Percentiles rank a stretch among this genome's conserved stretches.
Conservation (phyloP, 2,113 vertebrate species). For the Gymnarchus niloticus region DNA sequence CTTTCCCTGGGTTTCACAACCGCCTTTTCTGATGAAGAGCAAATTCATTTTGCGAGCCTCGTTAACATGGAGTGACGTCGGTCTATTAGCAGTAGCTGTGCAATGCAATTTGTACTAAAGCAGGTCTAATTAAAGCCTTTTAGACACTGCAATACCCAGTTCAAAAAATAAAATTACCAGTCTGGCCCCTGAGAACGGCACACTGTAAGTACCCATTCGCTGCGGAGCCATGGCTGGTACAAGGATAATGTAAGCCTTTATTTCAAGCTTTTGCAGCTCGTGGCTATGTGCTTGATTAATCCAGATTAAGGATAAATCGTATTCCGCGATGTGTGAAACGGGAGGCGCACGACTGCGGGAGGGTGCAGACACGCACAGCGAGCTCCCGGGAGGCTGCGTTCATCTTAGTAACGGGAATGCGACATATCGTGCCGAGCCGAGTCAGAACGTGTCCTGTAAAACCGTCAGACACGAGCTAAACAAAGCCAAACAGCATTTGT, state of each 20-base stretch:
- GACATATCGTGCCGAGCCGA: background rate
- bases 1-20: background rate
- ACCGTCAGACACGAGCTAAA: background rate
- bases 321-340: background rate
- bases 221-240: background rate
- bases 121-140: background rate
- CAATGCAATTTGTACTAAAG: background rate
- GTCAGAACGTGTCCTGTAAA: background rate
- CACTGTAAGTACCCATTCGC: background rate
- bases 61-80: background rate
- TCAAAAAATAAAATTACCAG: background rate
- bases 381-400: background rate
- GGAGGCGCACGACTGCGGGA: background rate
- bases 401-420: background rate
- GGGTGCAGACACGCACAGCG: background rate
- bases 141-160: background rate
- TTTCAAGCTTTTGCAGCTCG: background rate
- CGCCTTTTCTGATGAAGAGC: background rate
- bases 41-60: background rate
- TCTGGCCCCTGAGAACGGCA: background rate
- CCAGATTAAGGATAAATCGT: slow-evolving; percentile 18
- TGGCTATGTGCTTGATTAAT: slow-evolving; percentile 22
- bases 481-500: background rate
- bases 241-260: background rate
- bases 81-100: background rate